Evolutionary conservation across 2,797 vertebrate genomes (phyloP).

Genomic region (Oryzias sinensis): DNA sequence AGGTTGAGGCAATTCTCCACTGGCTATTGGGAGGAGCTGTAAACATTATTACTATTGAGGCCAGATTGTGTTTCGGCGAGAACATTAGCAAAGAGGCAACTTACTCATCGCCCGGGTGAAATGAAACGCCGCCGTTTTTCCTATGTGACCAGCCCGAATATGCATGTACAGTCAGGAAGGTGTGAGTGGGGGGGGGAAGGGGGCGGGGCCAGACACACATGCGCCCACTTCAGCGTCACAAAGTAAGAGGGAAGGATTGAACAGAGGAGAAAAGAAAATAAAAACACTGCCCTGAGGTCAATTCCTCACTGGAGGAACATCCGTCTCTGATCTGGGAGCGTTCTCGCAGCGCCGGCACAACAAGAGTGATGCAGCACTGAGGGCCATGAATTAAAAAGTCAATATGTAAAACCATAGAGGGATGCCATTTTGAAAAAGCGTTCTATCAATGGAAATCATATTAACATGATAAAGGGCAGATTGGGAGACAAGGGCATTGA

Average conservation of each 20-base stretch:
- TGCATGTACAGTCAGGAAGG: conserved; percentile 28
- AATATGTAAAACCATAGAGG: conserved; percentile 75
- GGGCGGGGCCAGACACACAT: conserved; percentile 30
- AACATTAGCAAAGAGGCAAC: conserved; percentile 55
- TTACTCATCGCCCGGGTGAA: conserved; percentile 42
- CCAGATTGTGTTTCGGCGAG: conserved; percentile 51
- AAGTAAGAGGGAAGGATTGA: conserved; percentile 9
- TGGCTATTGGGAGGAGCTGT: conserved; percentile 55
- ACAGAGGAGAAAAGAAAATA: conserved; percentile 22
- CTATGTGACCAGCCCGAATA: conserved; percentile 29
- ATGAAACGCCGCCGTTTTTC: conserved; percentile 20
- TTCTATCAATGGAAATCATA: conserved; percentile 82
- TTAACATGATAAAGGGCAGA: conserved; percentile 82
- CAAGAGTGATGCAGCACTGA: conserved; percentile 72
- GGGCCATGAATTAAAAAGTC: conserved; percentile 73
- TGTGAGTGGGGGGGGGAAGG: conserved; percentile 15
- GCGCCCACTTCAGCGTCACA: conserved; percentile 1
- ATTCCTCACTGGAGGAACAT: conserved; percentile 66
- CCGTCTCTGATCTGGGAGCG: conserved; percentile 62
- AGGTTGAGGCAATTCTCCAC: conserved; percentile 55
- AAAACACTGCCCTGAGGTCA: conserved; percentile 65
- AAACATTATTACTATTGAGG: conserved; percentile 64
- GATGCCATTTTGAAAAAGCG: conserved; percentile 78
- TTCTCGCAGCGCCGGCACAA: conserved; percentile 51
- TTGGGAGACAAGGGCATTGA: conserved; percentile 74